Evolutionary conservation across 2,888 invertebrate genomes (phyloP), one percentile per base, ranked within the genome.

Genomic region (Abrostola tripartita): DNA sequence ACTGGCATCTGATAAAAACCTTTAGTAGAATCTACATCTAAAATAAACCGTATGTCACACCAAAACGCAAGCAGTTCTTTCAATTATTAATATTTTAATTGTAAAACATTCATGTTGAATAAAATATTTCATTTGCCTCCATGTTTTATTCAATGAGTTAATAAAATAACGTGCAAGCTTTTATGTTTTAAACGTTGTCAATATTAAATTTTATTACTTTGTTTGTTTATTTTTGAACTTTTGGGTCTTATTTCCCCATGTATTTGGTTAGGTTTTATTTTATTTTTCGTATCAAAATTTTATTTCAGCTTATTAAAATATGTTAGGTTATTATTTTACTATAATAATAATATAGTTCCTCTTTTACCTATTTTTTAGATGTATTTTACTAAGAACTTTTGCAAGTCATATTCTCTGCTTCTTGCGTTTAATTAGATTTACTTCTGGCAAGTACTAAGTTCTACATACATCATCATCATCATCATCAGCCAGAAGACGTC

Each of bases 121-220:
- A 62, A 73, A 70, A 74, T 74, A 66, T 74, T 74, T 63, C 54
- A 61, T 63, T 74, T 71, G 14, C 58, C 12, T 60, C 44, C 63
- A 70, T 67, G 42, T 66, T 61, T 57, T 70, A 74, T 70, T 66
- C 62, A 70, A 56, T 53, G 55, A 51, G 49, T 56, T 58, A 59
- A 63, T 63, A 63, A 70, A 66, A 68, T 73, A 70, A 50, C 35
- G 40, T 5, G 36, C 52, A 64, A 55, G 69, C 65, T 65, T 65
- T 74, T 73, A 44, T 50, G 35, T 68, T 68, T 64, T 68, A 73
- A 73, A 73, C 49, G 53, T 37, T 74, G 71, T 72, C 72, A 72
- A 54, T 59, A 66, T 55, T 52, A 52, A 51, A 64, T 41, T 57
- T 62, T 58, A 54, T 50, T 44, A 44, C 38, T 61, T 42, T 49